Evolutionary conservation across 1,140 invertebrate species (phyloP).

Genomic region (Pectinophora gossypiella): DNA sequence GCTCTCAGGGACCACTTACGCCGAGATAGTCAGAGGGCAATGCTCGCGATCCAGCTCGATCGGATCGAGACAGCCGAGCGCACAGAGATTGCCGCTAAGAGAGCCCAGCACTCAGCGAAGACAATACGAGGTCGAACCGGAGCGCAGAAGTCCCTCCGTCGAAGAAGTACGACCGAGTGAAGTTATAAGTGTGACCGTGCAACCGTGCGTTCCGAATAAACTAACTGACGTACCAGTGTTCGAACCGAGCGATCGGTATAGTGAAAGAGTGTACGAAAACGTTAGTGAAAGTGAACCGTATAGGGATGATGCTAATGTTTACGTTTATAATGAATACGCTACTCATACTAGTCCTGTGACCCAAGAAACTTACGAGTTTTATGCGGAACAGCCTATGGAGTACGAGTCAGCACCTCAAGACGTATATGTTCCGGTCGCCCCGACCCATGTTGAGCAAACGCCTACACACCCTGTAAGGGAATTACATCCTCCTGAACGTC

Average conservation of each 20-base stretch:
- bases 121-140: background rate
- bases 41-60: constrained; percentile 56
- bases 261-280: constrained; percentile 23
- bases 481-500: constrained; percentile 20
- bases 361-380: constrained; percentile 12
- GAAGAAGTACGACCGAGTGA: constrained; percentile 7
- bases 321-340: constrained; percentile 8
- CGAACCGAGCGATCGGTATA: constrained; percentile 11
- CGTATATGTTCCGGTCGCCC: background rate
- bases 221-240: constrained; percentile 2
- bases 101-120: background rate
- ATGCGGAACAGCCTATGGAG: constrained; percentile 6
- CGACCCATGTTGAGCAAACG: background rate
- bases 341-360: background rate
- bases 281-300: constrained; percentile 31
- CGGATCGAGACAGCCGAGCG: constrained; percentile 30
- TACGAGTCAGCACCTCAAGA: constrained; percentile 5
- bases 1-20: constrained; percentile 84
- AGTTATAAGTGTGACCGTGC: constrained; percentile 16
- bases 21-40: constrained; percentile 83
- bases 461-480: constrained; percentile 9
- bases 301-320: constrained; percentile 10
- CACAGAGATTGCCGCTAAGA: constrained; percentile 22
- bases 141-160: background rate
- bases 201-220: constrained; percentile 22